Evolutionary conservation across 2,797 vertebrate genomes (phyloP), one percentile per base, ranked within the genome.

Genomic region (Tragelaphus oryx): DNA sequence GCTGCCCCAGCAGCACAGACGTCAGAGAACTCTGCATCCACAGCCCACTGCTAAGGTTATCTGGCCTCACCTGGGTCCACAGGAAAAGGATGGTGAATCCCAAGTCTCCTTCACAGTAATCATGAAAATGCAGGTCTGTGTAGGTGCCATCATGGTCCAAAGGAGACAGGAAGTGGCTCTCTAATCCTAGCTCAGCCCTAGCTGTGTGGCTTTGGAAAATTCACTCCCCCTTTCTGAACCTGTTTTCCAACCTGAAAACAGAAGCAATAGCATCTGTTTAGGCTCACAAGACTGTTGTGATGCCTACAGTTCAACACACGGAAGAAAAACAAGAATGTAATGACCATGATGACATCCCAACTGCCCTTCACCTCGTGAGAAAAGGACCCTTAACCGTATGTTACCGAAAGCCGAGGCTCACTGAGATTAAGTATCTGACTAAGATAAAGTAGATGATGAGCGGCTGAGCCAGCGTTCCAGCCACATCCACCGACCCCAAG

Each of bases 131-230:
- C 71, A 89, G 50, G 18, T 62, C 24, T 41, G 17, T 4, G 6
- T 4, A 8, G 22, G 5, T 1, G 8, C 26, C 13, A 0, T 48
- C 7, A 2, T 6, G 2, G 44, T 20, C 6, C 24, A 28, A n/a
- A 94, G 65, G 48, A 74, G 75, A 28, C 1, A 4, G 41, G 59
- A 84, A 55, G 48, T 60, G 59, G 28, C 59, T 82, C 91, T 80
- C 48, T 52, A 18, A 68, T 44, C 48, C 82, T 60, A 41, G 55
- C 33, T 76, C 48, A 48, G n/a, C 60, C 50, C 1, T 7, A 55
- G 78, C 54, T 59, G 9, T 26, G 46, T 33, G 78, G 81, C 87
- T 96, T 85, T 84, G 46, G 68, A 65, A 88, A 83, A 28, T 14
- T 24, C 22, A 11, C 17, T 37, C 48, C n/a, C 54, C 5, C 44